Evolutionary conservation across 2,888 invertebrate genomes (phyloP), one percentile per base, ranked within the genome.

Genomic region (Mythimna vitellina): DNA sequence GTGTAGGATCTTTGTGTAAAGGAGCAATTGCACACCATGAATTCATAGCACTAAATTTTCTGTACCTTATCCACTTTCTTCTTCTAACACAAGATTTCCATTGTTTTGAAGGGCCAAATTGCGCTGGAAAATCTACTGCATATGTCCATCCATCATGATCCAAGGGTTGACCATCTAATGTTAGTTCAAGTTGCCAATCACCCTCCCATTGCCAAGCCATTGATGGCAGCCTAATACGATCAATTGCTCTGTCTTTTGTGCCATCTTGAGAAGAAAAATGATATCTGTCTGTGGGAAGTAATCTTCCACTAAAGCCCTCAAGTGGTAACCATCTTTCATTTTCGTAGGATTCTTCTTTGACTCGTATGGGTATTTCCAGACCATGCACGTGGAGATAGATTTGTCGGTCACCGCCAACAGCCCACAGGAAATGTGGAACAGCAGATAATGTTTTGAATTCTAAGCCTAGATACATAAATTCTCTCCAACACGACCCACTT

Each of bases 191-290:
- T 86, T 98, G 97, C 99, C 99, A 99, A 84, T 99, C 98, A 5
- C 98, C 98, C 95, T 99, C 99, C 99, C 99, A 99, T 89, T 98
- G 98, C 99, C 99, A 99, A 22, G 99, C 98, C 97, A 98, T 98
- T 0, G 99, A 99, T 9, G 99, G 99, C 62, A 99, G 94, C 78
- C 98, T 96, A 76, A 99, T 98, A 91, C 97, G 97, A 87, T 98
- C 98, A 82, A 98, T 97, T 49, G 97, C 97, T 73, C 98, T 96
- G 87, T 98, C 98, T 51, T 97, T 96, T 12, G 97, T 97, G 9
- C 99, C 99, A 96, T 99, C 98, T 87, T 97, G 97, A 85, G 97
- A 98, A 20, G 99, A 99, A 96, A 98, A 99, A 87, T 97, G 97
- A 88, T 97, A 98, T 79, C 99, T 97, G 92, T 99, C 99, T 25